These are phyloP conservation scores for Diadophis punctatus DNA, from an alignment of 2,113 vertebrate genomes.

Conservation along the genomic window DNA sequence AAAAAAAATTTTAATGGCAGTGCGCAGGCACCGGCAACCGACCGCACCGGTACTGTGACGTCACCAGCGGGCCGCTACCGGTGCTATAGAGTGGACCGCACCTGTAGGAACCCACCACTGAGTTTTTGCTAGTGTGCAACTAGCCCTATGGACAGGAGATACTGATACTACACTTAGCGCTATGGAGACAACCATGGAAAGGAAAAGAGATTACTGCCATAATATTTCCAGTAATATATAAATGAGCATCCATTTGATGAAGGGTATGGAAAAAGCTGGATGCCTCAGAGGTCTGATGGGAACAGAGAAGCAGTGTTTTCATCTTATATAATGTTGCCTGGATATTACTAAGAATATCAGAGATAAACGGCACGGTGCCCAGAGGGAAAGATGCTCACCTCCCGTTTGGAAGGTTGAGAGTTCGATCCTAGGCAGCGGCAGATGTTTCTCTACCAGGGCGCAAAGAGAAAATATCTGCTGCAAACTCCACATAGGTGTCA, in stretches of 20 bases:
- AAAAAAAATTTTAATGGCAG: too few relatives aligned
- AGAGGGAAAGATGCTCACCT: not conserved
- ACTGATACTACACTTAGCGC: not conserved
- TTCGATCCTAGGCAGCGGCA: not conserved
- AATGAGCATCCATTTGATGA: not conserved
- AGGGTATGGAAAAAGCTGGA: not conserved
- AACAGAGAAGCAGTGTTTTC: not conserved
- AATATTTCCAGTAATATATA: not conserved
- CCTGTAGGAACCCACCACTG: too few relatives aligned
- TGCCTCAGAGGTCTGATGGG: not conserved
- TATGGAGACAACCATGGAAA: not conserved
- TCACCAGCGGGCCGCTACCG: too few relatives aligned
- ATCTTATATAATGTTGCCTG: not conserved
- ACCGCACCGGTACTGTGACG: too few relatives aligned
- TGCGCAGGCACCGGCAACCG: too few relatives aligned
- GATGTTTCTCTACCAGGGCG: not conserved
- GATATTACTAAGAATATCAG: not conserved
- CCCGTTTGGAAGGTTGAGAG: not conserved
- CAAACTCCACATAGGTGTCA: not conserved
- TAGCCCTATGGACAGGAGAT: not conserved
- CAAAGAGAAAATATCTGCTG: not conserved
- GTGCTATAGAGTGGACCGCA: too few relatives aligned
- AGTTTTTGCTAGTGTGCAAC: not conserved
- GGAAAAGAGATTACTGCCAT: not conserved
- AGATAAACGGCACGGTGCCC: not conserved